Evolutionary conservation across 2,797 vertebrate species (phyloP), one percentile per base, ranked within the genome.

Genomic region (Takifugu ocellatus): DNA sequence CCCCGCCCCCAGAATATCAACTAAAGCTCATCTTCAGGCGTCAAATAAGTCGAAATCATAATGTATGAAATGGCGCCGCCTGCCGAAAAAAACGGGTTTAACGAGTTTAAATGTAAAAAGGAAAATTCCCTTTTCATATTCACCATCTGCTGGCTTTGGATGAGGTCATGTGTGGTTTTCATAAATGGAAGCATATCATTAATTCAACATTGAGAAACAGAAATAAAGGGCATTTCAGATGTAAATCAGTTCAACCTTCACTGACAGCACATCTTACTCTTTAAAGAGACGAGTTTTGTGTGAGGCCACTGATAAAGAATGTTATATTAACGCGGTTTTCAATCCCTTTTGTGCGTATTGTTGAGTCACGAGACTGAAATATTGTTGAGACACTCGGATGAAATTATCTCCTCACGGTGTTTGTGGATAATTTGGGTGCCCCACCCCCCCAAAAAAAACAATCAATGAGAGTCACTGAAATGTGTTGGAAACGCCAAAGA

Each of bases 181-280:
- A 56, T 50, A 66, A 78, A 78, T 61, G 33, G 71, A 80, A 84
- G 68, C 79, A 71, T 68, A 68, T 57, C 51, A 75, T 77, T 74
- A 79, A 74, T 66, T 51, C 7, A 54, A 53, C 60, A 72, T 72
- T 71, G 63, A 33, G 59, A 33, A 63, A 29, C 52, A 49, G 61
- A 16, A 25, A 24, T 27, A 51, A 51, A 47, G 43, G 26, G 53
- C 59, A 56, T 56, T 49, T 44, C 49, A 50, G 21, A 51, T 51
- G 36, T 31, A 49, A 59, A 56, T 59, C 47, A 43, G 24, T 52
- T 33, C 42, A 1, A 44, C 47, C 29, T 26, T 49, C n/a, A 49
- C 21, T 5, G 1, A 12, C 43, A 44, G 15, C 16, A n/a, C 5
- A 17, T 17, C 17, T 2, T 16, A 44, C 2, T 6, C 43, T 44